These are phyloP conservation scores for Cistogaster globosa DNA, from an alignment of 2,888 invertebrate genomes.

Conservation along the genomic window DNA sequence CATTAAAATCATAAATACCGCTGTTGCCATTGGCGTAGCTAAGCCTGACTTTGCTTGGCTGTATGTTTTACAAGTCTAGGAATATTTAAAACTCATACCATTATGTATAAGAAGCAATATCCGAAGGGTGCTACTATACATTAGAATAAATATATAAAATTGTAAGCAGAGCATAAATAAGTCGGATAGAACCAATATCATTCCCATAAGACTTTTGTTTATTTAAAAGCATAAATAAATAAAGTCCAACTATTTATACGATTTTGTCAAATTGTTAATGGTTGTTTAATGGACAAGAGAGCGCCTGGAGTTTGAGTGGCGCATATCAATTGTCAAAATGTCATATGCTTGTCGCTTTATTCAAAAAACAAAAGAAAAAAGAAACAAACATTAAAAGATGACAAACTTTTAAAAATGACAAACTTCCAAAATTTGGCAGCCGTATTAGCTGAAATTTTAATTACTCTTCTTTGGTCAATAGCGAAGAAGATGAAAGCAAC, in stretches of 20 bases:
- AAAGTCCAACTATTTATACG: conserved; percentile 34
- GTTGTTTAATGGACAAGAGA: conserved; percentile 31
- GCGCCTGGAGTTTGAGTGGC: conserved; percentile 65
- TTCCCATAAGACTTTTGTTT: neutral
- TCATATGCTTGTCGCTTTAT: conserved; percentile 81
- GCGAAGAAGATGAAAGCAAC: conserved; percentile 28
- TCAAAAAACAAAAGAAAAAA: neutral
- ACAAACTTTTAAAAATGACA: conserved; percentile 64
- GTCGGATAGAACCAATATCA: neutral
- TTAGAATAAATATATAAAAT: neutral
- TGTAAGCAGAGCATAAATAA: neutral
- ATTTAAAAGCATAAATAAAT: conserved; percentile 34
- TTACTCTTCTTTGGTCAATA: conserved; percentile 75
- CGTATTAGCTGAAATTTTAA: conserved; percentile 83
- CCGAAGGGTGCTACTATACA: too few relatives aligned
- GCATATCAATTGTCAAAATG: conserved; percentile 80
- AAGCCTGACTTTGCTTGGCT: too few relatives aligned
- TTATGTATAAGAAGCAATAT: too few relatives aligned
- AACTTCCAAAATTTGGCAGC: conserved; percentile 65
- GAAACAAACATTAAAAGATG: conserved; percentile 55
- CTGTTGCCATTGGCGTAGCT: too few relatives aligned
- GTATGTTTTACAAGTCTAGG: too few relatives aligned
- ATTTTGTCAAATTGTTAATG: conserved; percentile 45
- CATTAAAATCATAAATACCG: too few relatives aligned
- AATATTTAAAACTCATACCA: too few relatives aligned